Evolutionary conservation across 1,140 invertebrate genomes (phyloP), one percentile per base, ranked within the genome.

Genomic region (Homarus americanus): DNA sequence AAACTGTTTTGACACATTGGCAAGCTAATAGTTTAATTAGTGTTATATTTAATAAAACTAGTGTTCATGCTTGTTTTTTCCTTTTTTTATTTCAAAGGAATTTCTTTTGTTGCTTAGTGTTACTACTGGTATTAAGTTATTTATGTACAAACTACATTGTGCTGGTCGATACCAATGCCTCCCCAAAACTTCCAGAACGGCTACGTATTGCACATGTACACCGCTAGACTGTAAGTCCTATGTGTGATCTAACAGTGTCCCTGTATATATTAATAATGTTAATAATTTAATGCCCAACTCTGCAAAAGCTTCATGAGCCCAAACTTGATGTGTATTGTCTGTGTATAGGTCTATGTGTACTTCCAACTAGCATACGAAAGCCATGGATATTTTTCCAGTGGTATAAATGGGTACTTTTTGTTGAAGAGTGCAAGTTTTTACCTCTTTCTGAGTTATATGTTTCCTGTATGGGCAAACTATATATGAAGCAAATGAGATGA

Each of bases 91-190:
- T n/a, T n/a, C 44, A 63, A 49, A 88, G 82, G 80, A 76, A 90
- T 63, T 78, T 80, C 49, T 88, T 90, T 90, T 90, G 87, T 90
- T 90, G 80, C 87, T 76, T 90, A 84, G 78, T 90, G 87, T 90
- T 90, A 89, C 63, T 90, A 90, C 80, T 90, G 87, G 87, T 90
- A 90, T 90, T 90, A 90, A 90, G 87, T 90, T 90, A 90, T 90
- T 90, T 90, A 90, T 89, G 87, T 90, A 90, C 87, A 90, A 90
- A 90, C 24, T 83, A 83, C 78, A 69, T 78, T 87, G 78, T 90
- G 80, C 87, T 90, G 87, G 87, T 90, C 72, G 58, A 76, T 84
- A 90, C 87, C 87, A 90, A 84, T 90, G 87, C 87, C 87, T 90
- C 87, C 87, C 73, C 80, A 73, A 87, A 75, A 90, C 87, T 90